Evolutionary conservation across 2,113 vertebrate genomes (phyloP), one percentile per base, ranked within the genome.

Genomic region (Trichomycterus rosablanca): DNA sequence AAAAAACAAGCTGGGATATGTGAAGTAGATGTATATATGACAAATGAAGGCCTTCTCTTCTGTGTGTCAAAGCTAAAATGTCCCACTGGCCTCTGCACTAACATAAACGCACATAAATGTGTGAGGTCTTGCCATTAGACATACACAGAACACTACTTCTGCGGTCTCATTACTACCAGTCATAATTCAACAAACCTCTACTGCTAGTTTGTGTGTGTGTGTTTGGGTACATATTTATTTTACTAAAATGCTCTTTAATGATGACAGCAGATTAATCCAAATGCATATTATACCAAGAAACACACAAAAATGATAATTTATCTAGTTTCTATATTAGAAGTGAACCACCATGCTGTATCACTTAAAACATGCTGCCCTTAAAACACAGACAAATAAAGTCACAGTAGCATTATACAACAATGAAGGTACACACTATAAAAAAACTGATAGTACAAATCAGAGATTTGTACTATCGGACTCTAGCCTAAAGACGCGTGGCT

Each of bases 91-190:
- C n/a, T n/a, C n/a, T n/a, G n/a, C n/a, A n/a, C n/a, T n/a, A n/a
- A n/a, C 16, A 12, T 19, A 46, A 48, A 2, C 14, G 14, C 37
- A 39, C 46, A 45, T 39, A 35, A 15, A 20, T 15, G 49, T 19
- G 32, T 26, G 66, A 54, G 66, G 56, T 68, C 56, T 37, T 42
- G 20, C 40, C 40, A 63, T 28, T 20, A 35, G 20, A 26, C 45
- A 45, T 46, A 44, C 22, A 44, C 59, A 57, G 24, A 42, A 16
- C 12, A 20, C 45, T 15, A 44, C 35, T 24, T 48, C n/a, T 49
- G 24, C 15, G 37, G 30, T 42, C 20, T 34, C 39, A 51, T 42
- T 57, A 28, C 15, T 40, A 59, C 26, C 15, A 46, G 4, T 2
- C 7, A 9, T 45, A 18, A 22, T 16, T 16, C 2, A 32, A 10